Base-by-base conservation (phyloP, 1,140 invertebrate genomes). In the Drosophila neocordata region DNA sequence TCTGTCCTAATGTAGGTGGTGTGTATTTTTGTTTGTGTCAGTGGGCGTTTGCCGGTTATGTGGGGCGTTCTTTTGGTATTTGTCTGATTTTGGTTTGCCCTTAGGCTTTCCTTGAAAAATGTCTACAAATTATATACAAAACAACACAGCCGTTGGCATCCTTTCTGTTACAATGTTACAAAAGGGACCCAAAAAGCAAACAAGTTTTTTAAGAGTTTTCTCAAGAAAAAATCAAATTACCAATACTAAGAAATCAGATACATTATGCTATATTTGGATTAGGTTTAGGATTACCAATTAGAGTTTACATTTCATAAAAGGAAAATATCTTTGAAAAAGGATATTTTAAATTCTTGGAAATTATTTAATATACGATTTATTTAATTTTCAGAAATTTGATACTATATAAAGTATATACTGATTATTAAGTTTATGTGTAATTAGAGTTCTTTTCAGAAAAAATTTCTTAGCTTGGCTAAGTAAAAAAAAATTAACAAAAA, bases 71-170 rank as follows among this genome's bases (percentile, higher is more conserved):
- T 37, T 55, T 61, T 59, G 51, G 48, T 77, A 64, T 69, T 75
- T 67, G 81, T 80, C 73, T 83, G 75, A 44, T 72, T 48, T 58
- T 65, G 65, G 51, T 22, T 69, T 68, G 4, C n/a, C 60, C 58
- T 59, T 20, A 48, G 63, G 60, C 65, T 59, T 55, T 67, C 62
- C 73, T 44, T 69, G 68, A 82, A 75, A 85, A 87, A 87, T 87
- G 75, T 66, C 59, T 70, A 82, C 83, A 87, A 87, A 87, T 87
- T 87, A 79, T 48, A 2, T 18, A 20, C 15, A 48, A 48, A 48
- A 18, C 41, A 48, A 35, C 34, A 44, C 6, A 15, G 41, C 41
- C 41, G 41, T 48, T 20, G 41, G 41, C n/a, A 20, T 11, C 41
- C 20, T 48, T 48, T 48, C 8, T 2, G 9, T 44, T 2, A 18